These are phyloP conservation scores for Micromussa lordhowensis DNA, from an alignment of 92 coral and sea anemone genomes.

Conservation along the genomic window DNA sequence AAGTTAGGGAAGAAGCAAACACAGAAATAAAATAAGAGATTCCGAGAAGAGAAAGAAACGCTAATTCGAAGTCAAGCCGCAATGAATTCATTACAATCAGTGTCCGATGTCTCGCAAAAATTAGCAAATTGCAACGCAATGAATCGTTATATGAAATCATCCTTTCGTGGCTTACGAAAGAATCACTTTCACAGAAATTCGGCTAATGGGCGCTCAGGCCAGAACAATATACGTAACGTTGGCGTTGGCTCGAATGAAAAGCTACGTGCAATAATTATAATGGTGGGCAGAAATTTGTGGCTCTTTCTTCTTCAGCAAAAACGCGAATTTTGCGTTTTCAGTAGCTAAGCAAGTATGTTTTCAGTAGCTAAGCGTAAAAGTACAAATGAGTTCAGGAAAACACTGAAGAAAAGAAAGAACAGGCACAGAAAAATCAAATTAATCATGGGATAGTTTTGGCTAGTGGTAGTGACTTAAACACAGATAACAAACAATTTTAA, in stretches of 20 bases:
- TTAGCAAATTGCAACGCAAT: too few relatives aligned
- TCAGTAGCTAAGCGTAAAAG: background rate
- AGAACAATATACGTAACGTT: background rate
- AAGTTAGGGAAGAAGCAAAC: background rate
- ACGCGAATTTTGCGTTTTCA: background rate
- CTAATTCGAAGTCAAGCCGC: too few relatives aligned
- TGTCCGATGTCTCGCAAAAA: too few relatives aligned
- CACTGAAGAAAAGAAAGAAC: background rate
- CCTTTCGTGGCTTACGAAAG: too few relatives aligned
- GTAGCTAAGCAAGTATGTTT: background rate
- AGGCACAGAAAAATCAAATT: background rate
- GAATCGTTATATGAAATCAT: too few relatives aligned
- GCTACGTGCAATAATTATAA: background rate
- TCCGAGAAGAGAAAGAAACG: too few relatives aligned
- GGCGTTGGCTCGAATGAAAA: background rate
- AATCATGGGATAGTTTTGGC: background rate
- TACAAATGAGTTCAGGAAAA: background rate
- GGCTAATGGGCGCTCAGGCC: too few relatives aligned
- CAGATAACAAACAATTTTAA: background rate
- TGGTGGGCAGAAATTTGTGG: background rate
- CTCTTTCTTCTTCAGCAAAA: background rate
- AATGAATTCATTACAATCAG: too few relatives aligned
- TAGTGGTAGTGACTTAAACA: background rate
- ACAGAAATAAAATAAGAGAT: background rate
- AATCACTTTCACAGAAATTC: too few relatives aligned